phyloP scores from a whole-genome alignment of 2,888 invertebrate species.

The Seira musarum region DNA sequence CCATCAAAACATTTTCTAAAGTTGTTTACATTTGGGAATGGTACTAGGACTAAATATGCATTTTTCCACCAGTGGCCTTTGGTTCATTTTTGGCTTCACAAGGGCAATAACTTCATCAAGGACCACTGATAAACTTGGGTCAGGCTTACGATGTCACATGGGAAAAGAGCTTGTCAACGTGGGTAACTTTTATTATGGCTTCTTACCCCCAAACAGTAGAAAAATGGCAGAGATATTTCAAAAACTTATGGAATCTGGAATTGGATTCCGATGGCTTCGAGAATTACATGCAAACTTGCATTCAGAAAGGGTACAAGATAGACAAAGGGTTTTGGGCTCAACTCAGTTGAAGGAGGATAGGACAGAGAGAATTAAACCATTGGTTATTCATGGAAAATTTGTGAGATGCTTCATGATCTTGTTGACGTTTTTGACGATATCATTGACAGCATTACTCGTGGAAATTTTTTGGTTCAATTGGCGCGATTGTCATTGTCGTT shows the following conservation, averaged over 20 bases:
- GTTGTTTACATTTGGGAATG: no score
- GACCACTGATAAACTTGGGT: no score
- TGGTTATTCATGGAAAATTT: no score
- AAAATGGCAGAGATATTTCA: slow-evolving; percentile 5
- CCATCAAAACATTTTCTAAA: no score
- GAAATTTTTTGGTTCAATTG: no score
- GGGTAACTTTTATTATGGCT: neutral
- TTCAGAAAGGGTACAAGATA: slow-evolving; percentile 19
- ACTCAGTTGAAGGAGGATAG: neutral
- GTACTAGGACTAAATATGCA: neutral
- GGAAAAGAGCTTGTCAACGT: neutral
- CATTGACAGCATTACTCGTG: no score
- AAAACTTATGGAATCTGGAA: neutral
- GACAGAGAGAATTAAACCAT: no score
- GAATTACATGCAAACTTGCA: neutral
- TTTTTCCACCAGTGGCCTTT: neutral
- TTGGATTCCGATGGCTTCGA: neutral
- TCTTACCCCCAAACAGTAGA: neutral
- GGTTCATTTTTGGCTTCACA: neutral
- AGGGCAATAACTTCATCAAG: neutral
- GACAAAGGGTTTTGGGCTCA: neutral
- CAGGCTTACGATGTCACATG: neutral
- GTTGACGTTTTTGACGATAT: no score
- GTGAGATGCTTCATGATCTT: no score
- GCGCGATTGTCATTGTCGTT: no score